Base-by-base conservation (phyloP, 1,140 invertebrate species). In the Pseudomyrmex flavicornis region DNA sequence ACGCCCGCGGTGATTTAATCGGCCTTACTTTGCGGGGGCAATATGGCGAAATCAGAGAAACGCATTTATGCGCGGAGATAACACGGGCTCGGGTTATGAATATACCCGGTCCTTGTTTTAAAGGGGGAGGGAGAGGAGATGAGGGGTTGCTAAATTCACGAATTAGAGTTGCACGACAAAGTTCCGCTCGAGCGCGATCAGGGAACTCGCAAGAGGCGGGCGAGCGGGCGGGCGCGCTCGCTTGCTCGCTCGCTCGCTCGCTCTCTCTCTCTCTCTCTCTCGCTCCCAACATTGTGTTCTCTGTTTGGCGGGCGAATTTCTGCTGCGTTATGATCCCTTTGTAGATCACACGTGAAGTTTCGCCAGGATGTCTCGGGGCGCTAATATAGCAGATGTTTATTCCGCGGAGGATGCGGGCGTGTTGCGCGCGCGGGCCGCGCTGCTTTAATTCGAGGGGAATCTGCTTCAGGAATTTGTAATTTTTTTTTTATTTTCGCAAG, bases 1-100 rank as follows among this genome's bases (percentile, higher is more conserved):
- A 66, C 74, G 61, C 63, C 54, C 76, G 66, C 76, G 44, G 54
- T 72, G 54, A 80, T 80, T 70, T 80, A 80, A 80, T 80, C 76
- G 54, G 66, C 22, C 65, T 80, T 70, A 70, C 65, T 70, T 80
- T 80, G 56, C 66, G 66, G 54, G 20, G 54, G 44, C n/a, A 70
- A 79, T 79, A 58, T 69, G 65, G 52, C 20, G 65, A 54, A 80
- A 80, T 70, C 65, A 61, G 54, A 56, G 76, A 72, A 59, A 80
- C 66, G 76, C 54, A 72, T 80, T 80, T 80, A 72, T 59, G 66
- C 76, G 35, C 35, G 35, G 35, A 35, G 35, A 35, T 35, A 35
- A 35, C 35, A 35, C 35, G 66, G 66, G 44, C 22, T 70, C 15
- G 52, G 52, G 54, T 79, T 79, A 80, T 80, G 76, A 61, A 80